Evolutionary conservation across 2,113 vertebrate species (phyloP), one percentile per base, ranked within the genome.

Genomic region (Malurus cyaneus): DNA sequence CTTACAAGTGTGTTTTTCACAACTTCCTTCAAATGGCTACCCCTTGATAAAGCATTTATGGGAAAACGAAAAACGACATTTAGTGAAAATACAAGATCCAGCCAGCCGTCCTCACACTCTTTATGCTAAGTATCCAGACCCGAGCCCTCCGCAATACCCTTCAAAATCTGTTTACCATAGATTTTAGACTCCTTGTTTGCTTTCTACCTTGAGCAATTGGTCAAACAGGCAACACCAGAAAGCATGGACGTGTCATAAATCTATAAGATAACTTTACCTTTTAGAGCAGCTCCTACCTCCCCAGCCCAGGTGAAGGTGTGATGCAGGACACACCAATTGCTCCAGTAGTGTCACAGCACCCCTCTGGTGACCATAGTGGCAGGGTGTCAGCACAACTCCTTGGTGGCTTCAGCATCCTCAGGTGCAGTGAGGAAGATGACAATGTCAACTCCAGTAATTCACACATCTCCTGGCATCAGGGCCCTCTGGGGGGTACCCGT

Each of bases 401-500:
- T 49, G 3, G 73, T 89, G 84, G 76, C 97, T 97, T 97, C 93
- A 76, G 77, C 62, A 64, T 92, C 94, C 95, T 96, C 61, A 73
- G 84, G 95, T 89, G 54, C 56, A 91, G 56, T 65, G 78, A 96
- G 42, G 74, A 86, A 80, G 82, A 84, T 0, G 1, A 59, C 74
- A 96, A 95, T 84, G 96, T 85, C 72, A 85, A 81, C 76, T 88
- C 85, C 28, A n/a, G 88, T 82, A 92, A 97, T 95, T 97, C 23
- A 18, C 95, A 91, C 72, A 6, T 96, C 21, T 95, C 92, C 93
- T 74, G 26, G 69, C 19, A 17, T 81, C 95, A 94, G 74, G 39
- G 62, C 62, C 65, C 94, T 96, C 96, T 60, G 79, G 77, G 93
- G 72, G 67, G n/a, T 49, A 71, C 0, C 0, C 16, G 6, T 0